Conservation (phyloP, 2,113 vertebrate species). For the Pristiophorus japonicus region DNA sequence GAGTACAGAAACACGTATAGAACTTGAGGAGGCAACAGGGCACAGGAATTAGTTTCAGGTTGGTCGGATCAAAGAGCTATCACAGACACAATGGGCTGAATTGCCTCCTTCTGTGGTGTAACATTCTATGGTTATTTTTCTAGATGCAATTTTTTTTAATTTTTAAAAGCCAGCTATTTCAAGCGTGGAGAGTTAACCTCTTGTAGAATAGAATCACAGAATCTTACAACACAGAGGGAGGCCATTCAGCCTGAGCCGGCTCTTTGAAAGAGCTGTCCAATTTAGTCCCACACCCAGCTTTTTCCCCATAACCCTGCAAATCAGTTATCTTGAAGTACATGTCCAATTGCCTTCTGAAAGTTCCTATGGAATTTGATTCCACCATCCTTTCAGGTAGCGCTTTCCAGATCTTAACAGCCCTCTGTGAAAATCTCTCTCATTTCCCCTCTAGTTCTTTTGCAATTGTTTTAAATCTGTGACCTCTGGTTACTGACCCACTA, state of each 20-base stretch:
- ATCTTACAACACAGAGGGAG: neutral
- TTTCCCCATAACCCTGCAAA: neutral
- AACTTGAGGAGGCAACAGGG: neutral
- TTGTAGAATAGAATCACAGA: neutral
- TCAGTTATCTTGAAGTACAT: neutral
- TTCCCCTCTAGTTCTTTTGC: too few relatives aligned
- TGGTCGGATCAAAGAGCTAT: neutral
- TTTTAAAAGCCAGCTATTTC: neutral
- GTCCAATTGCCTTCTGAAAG: neutral
- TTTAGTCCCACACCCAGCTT: neutral
- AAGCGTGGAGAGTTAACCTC: neutral
- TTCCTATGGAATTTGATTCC: neutral
- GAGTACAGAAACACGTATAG: neutral
- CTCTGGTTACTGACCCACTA: too few relatives aligned
- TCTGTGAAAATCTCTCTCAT: neutral
- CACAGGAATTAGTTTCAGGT: neutral
- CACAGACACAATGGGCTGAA: neutral
- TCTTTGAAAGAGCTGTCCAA: neutral
- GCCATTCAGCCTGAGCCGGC: neutral
- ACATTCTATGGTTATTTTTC: neutral
- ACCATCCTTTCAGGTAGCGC: neutral
- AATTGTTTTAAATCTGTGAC: too few relatives aligned
- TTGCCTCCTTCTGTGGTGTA: neutral
- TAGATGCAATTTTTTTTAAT: neutral
- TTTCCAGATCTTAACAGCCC: neutral